These are phyloP conservation scores for Gryllus longicercus DNA, from an alignment of 2,888 invertebrate species.

Conservation along the genomic window DNA sequence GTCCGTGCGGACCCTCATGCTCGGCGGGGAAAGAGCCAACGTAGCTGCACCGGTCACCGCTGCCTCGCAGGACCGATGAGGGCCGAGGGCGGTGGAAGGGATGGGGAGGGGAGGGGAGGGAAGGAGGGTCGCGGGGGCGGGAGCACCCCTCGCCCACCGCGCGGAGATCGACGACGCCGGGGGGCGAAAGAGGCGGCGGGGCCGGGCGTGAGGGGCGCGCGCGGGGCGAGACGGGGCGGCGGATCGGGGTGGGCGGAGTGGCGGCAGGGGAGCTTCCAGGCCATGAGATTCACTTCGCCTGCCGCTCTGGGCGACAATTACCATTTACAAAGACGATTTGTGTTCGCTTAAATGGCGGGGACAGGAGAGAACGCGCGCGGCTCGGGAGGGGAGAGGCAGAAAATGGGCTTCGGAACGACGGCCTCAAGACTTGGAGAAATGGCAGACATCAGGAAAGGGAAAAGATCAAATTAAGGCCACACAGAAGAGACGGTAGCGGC, in stretches of 20 bases:
- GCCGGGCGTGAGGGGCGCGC: neutral
- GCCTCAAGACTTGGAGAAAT: constrained; percentile 30
- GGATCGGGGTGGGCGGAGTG: neutral
- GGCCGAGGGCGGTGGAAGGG: too few species aligned
- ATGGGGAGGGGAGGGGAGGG: neutral
- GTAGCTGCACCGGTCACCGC: too few species aligned
- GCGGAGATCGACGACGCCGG: neutral
- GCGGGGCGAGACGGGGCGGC: neutral
- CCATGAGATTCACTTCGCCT: constrained; percentile 34
- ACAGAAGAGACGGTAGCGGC: constrained; percentile 25
- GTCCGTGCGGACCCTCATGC: too few species aligned
- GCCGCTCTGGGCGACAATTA: constrained; percentile 36
- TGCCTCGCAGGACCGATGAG: too few species aligned
- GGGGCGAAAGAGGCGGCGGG: neutral
- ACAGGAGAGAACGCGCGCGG: constrained; percentile 27
- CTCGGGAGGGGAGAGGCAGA: constrained; percentile 24
- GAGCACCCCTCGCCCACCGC: neutral
- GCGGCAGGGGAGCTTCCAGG: neutral
- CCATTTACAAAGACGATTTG: constrained; percentile 37
- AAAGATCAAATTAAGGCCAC: constrained; percentile 34
- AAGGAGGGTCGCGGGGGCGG: neutral
- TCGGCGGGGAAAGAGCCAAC: too few species aligned
- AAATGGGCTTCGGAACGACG: constrained; percentile 28
- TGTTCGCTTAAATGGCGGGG: constrained; percentile 34
- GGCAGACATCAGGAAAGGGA: constrained; percentile 27